Base-by-base conservation (phyloP, 2,113 vertebrate species). In the Apistogramma diplotaenia region DNA sequence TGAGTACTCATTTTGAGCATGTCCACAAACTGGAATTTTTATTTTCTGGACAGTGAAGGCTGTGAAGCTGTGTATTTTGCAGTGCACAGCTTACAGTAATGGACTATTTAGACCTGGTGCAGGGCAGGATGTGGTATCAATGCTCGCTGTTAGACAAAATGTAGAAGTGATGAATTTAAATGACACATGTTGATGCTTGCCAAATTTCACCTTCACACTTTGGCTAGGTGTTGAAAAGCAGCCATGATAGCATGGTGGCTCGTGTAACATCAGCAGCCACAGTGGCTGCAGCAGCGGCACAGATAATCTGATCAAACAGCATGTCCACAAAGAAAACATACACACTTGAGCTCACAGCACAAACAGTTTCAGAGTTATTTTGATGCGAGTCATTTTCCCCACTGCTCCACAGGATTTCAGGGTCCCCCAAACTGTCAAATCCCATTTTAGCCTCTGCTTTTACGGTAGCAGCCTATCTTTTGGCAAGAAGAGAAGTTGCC, bases 281-380 rank as follows among this genome's bases (percentile, higher is more conserved):
- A 49, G 62, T 10, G 5, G 16, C 40, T 49, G 46, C 25, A 70
- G 43, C 62, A 49, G 9, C 23, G 0, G 65, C 40, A n/a, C 25
- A 46, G 65, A 49, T 70, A 70, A 70, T 70, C 65, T 70, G 65
- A 49, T 70, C 65, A 51, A 70, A 70, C 25, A 70, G 43, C 65
- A 29, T 70, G 65, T 70, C 25, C 65, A 49, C 65, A 70, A 70
- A 70, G 65, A 70, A 70, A 70, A 70, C 65, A 70, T 70, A 29
- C 65, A 49, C 65, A 31, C 65, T 70, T 27, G 10, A 31, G 65
- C 62, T 29, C 40, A 49, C 43, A 70, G 65, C 25, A 11, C 65
- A 70, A 49, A 70, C 62, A 70, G 40, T 70, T 46, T 49, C 43
- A 49, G 40, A 70, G 43, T 51, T 70, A 49, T 13, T 70, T 51